Evolutionary conservation across 2,888 invertebrate genomes (phyloP).

Genomic region (Criorhina ranunculi): DNA sequence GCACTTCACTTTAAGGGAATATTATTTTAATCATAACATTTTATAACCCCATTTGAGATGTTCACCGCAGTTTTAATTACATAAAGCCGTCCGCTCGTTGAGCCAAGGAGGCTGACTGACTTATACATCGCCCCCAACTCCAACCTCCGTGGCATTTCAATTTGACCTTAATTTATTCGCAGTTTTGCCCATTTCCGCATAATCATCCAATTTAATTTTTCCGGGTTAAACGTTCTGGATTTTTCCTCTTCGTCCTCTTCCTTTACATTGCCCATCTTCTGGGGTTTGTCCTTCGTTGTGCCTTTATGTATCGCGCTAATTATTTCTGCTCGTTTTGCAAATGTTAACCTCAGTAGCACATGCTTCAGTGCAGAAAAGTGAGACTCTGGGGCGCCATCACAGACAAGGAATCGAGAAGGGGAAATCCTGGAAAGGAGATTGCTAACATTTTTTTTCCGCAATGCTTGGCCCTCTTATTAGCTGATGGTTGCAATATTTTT

Average conservation of each 20-base stretch:
- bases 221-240: slow-evolving; percentile 61
- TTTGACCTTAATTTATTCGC: slow-evolving; percentile 65
- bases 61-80: slow-evolving; percentile 72
- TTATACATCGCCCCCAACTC: slow-evolving; percentile 2
- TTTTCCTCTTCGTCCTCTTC: slow-evolving; percentile 34
- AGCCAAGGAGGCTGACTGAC: slow-evolving; percentile 11
- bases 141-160: slow-evolving; percentile 12
- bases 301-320: slow-evolving; percentile 66
- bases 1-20: slow-evolving; percentile 38
- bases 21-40: slow-evolving; percentile 63
- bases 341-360: slow-evolving; percentile 71
- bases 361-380: slow-evolving; percentile 53
- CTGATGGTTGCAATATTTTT: slow-evolving; percentile 57
- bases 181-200: slow-evolving; percentile 65
- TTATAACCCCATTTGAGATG: slow-evolving; percentile 62
- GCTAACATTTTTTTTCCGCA: slow-evolving; percentile 18
- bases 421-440: slow-evolving; percentile 20
- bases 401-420: neutral
- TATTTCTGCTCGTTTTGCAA: slow-evolving; percentile 67
- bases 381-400: slow-evolving; percentile 24
- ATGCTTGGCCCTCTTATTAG: slow-evolving; percentile 44
- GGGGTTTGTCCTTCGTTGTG: slow-evolving; percentile 5
- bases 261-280: slow-evolving; percentile 5
- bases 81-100: slow-evolving; percentile 51
- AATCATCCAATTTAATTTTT: slow-evolving; percentile 76